A percentile compares a stretch with the other conserved stretches of the same genome.
Conservation (phyloP, 1,140 invertebrate species). For the Yoshiicerus persimilis region DNA sequence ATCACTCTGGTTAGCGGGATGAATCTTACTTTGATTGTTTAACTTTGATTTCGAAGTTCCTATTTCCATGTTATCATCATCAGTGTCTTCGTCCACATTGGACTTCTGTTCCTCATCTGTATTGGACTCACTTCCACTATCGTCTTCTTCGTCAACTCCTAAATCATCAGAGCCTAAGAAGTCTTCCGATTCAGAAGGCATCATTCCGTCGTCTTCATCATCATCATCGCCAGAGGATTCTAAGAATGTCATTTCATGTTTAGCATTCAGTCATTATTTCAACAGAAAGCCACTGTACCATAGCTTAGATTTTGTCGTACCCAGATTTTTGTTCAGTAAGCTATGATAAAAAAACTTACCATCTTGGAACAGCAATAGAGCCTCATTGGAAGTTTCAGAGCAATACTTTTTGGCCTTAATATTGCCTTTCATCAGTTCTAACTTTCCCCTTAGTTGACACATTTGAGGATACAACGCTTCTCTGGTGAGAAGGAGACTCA, state of each 20-base stretch:
- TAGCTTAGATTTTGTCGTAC: too few species aligned
- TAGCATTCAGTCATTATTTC: background rate
- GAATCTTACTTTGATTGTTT: conserved; percentile 26
- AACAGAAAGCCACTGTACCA: too few species aligned
- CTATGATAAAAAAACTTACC: conserved; percentile 34
- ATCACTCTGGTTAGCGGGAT: conserved; percentile 4
- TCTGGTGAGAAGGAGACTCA: conserved; percentile 64
- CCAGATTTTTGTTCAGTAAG: too few species aligned
- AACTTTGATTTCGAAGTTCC: background rate
- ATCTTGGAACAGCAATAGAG: conserved; percentile 48
- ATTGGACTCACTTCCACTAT: conserved; percentile 38
- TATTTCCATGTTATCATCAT: background rate
- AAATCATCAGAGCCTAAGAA: conserved; percentile 44
- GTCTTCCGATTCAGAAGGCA: conserved; percentile 50
- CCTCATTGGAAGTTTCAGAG: conserved; percentile 46
- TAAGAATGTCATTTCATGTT: background rate
- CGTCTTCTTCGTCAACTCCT: conserved; percentile 45
- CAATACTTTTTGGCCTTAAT: conserved; percentile 47
- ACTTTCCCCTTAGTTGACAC: conserved; percentile 60
- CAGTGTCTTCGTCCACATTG: background rate
- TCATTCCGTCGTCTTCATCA: conserved; percentile 45
- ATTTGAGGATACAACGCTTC: conserved; percentile 59
- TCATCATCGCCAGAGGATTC: conserved; percentile 49
- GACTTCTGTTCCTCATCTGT: background rate
- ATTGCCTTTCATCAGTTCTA: conserved; percentile 54